phyloP scores from a whole-genome alignment of 2,888 invertebrate species.

The Tanytarsus gracilentus region DNA sequence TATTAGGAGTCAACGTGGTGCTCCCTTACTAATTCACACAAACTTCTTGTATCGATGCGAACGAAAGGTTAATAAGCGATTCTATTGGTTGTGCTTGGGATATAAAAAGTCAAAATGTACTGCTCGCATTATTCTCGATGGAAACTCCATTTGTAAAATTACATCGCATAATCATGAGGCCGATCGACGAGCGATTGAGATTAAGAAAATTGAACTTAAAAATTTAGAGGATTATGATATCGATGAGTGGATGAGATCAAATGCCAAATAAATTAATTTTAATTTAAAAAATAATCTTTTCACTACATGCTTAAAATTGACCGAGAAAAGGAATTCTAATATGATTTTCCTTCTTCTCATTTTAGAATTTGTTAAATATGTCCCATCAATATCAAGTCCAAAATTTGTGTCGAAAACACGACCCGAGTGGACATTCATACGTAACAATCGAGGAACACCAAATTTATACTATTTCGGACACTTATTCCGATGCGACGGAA shows the following conservation, averaged over 20 bases:
- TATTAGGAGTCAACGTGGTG: conserved; percentile 31
- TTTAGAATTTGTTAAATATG: too few relatives aligned
- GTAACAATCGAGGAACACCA: conserved; percentile 30
- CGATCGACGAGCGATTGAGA: conserved; percentile 14
- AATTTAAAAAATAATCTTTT: too few relatives aligned
- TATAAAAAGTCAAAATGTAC: conserved; percentile 30
- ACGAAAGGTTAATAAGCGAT: conserved; percentile 22
- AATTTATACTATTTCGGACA: conserved; percentile 25
- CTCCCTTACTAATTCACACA: conserved; percentile 28
- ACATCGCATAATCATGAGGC: conserved; percentile 29
- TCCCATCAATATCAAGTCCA: too few relatives aligned
- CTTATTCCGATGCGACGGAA: conserved; percentile 30
- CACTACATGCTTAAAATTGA: too few relatives aligned
- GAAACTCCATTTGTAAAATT: conserved; percentile 28
- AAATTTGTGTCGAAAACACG: too few relatives aligned
- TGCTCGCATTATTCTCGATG: conserved; percentile 28
- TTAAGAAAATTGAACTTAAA: background rate
- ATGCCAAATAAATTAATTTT: too few relatives aligned
- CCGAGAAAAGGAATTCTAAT: too few relatives aligned
- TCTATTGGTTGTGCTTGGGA: conserved; percentile 30
- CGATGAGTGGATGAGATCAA: conserved; percentile 9
- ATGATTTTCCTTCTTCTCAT: too few relatives aligned
- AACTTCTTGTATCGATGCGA: conserved; percentile 30
- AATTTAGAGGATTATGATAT: conserved; percentile 3
- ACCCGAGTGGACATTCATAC: conserved; percentile 28